Conservation (phyloP, 2,797 vertebrate genomes). For the Coccyzus lansbergi region DNA sequence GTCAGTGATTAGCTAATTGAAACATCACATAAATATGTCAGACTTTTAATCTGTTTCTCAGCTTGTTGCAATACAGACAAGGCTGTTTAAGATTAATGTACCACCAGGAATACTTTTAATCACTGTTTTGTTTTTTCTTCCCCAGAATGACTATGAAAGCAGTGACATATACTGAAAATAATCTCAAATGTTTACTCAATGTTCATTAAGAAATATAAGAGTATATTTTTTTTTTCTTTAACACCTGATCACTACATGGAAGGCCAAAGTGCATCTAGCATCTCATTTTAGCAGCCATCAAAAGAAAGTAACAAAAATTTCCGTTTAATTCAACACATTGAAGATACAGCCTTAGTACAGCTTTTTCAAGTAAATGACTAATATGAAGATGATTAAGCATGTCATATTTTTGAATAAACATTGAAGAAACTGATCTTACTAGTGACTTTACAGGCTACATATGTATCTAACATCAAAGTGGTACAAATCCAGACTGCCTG, state of each 20-base stretch:
- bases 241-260: fast-evolving
- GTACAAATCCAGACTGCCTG: background rate
- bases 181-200: background rate
- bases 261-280: background rate
- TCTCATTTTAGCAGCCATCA: background rate
- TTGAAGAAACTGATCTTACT: background rate
- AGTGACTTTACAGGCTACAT: background rate
- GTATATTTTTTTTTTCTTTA: background rate
- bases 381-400: background rate
- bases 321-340: background rate
- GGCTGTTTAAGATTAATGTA: background rate
- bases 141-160: background rate
- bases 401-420: background rate
- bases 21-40: background rate
- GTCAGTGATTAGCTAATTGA: background rate
- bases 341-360: background rate
- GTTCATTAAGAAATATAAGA: background rate
- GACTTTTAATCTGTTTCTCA: background rate
- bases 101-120: background rate
- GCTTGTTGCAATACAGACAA: background rate
- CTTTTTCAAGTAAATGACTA: background rate
- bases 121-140: background rate
- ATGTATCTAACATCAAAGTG: background rate
- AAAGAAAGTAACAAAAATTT: background rate
- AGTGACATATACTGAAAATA: background rate